A percentile compares a stretch with the other conserved stretches of the same genome.
These are phyloP conservation scores for Cyclura pinguis DNA, from an alignment of 2,797 vertebrate genomes.

Conservation along the genomic window DNA sequence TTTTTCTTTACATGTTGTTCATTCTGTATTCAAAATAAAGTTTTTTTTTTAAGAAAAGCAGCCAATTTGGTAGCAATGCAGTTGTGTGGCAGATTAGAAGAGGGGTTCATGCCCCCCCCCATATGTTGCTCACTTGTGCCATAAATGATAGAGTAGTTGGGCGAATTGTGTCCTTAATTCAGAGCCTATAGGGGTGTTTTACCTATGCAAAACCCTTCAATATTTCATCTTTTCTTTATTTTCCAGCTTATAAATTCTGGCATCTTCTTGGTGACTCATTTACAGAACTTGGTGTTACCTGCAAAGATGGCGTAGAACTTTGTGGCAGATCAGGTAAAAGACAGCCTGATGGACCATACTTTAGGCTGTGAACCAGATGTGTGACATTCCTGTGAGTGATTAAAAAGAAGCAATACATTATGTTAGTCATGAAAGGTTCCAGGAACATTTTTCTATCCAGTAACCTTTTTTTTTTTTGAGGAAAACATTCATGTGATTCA, in stretches of 20 bases:
- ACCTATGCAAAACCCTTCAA: no score
- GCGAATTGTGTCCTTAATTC: background rate
- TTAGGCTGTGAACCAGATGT: constrained; percentile 1
- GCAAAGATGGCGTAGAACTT: constrained; percentile 57
- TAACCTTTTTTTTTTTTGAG: background rate
- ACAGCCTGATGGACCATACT: background rate
- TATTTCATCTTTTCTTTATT: constrained; percentile 32
- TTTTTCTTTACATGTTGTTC: no score
- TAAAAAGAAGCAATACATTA: constrained; percentile 13
- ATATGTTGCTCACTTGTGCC: constrained; percentile 22
- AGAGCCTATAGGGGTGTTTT: background rate
- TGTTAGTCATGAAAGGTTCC: background rate
- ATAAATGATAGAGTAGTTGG: background rate
- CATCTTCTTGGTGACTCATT: constrained; percentile 60
- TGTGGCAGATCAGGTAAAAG: constrained; percentile 63
- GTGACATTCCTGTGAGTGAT: constrained; percentile 11
- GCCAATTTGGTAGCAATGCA: no score
- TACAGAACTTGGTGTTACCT: constrained; percentile 58
- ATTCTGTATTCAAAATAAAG: no score
- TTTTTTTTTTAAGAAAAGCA: no score
- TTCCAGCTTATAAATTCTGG: constrained; percentile 46
- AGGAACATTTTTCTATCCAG: background rate
- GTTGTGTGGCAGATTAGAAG: no score
- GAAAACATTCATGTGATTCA: constrained; percentile 18
- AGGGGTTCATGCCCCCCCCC: no score